Percentiles rank a stretch among this genome's conserved stretches.
Conservation (phyloP, 2,113 vertebrate genomes). For the Erythrocercus mccallii region DNA sequence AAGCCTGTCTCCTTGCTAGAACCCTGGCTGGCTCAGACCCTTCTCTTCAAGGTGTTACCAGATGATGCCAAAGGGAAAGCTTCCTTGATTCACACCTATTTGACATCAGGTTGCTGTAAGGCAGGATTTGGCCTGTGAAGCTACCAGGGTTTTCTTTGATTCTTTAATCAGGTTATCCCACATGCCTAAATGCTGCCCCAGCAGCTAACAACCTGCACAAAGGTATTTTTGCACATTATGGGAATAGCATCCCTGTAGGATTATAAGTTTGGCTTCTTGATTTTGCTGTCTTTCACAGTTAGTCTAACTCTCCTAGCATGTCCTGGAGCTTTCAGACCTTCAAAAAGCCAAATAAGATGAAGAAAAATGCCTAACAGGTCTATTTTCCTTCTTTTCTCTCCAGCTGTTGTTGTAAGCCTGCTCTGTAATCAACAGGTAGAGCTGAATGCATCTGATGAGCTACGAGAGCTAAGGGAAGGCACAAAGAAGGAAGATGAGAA, state of each 20-base stretch:
- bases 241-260: constrained; percentile 19
- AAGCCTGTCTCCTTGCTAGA: constrained; percentile 21
- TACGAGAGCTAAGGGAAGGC: neutral
- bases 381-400: neutral
- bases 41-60: constrained; percentile 52
- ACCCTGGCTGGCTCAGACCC: constrained; percentile 35
- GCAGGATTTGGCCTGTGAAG: constrained; percentile 40
- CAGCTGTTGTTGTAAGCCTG: neutral
- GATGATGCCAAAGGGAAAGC: constrained; percentile 29
- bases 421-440: neutral
- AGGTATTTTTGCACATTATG: constrained; percentile 31
- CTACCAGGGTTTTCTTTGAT: constrained; percentile 40
- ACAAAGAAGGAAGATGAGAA: neutral
- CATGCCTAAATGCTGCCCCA: constrained; percentile 8
- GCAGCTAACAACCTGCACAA: constrained; percentile 46
- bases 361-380: neutral
- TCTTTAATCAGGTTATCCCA: constrained; percentile 58
- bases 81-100: constrained; percentile 46
- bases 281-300: constrained; percentile 65
- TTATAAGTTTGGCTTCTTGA: constrained; percentile 56
- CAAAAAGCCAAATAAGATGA: constrained; percentile 32
- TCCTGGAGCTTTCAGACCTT: constrained; percentile 62
- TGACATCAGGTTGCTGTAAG: constrained; percentile 43
- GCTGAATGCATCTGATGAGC: neutral
- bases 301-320: constrained; percentile 53